Conservation (phyloP, 2,113 vertebrate species). For the Todiramphus chloris region DNA sequence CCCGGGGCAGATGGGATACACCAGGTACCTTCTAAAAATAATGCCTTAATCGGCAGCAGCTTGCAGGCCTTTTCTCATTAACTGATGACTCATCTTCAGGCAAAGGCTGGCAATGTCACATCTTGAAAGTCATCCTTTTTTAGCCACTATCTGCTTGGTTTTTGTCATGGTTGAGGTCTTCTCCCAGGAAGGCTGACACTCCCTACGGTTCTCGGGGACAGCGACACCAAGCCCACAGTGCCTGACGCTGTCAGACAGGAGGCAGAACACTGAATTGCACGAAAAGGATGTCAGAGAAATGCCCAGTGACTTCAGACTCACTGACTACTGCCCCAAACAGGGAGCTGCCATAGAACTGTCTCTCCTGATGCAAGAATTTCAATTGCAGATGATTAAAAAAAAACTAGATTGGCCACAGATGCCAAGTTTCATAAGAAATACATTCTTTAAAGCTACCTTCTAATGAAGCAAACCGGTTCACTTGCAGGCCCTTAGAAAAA, state of each 20-base stretch:
- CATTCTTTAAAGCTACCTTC: constrained; percentile 11
- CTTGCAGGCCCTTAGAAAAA: neutral
- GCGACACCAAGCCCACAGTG: neutral
- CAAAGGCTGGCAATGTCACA: neutral
- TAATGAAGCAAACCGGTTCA: neutral
- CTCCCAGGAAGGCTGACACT: neutral
- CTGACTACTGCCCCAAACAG: neutral
- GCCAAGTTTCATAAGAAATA: neutral
- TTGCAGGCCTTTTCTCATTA: neutral
- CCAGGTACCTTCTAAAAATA: neutral
- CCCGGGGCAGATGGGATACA: neutral
- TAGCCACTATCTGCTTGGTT: neutral
- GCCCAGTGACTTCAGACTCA: neutral
- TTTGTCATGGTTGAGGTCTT: neutral
- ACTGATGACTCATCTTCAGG: neutral
- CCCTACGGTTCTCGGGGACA: neutral
- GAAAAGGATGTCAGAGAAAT: neutral
- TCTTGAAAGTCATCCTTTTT: neutral
- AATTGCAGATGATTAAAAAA: neutral
- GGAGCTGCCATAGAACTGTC: neutral
- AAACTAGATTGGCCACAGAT: neutral
- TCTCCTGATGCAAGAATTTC: neutral
- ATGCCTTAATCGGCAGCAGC: neutral
- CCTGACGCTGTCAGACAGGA: neutral
- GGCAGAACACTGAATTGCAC: neutral